Evolutionary conservation across 2,888 invertebrate genomes (phyloP).

Genomic region (Cartodere bifasciata): DNA sequence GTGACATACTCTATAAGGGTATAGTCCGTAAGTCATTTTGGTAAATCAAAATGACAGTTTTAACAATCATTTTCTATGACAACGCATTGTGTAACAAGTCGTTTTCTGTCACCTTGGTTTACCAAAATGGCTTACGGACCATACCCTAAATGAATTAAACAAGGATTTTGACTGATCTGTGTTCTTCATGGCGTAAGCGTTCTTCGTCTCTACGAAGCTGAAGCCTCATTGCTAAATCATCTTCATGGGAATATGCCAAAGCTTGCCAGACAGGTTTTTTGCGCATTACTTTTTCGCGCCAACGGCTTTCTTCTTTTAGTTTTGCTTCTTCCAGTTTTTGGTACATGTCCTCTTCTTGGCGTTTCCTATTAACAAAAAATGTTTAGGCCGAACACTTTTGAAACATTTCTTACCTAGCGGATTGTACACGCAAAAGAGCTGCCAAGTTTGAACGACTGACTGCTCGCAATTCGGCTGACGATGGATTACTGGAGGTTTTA

Average conservation of each 20-base stretch:
- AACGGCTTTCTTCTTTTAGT: conserved; percentile 42
- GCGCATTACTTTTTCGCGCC: conserved; percentile 47
- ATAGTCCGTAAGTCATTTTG: too few relatives aligned
- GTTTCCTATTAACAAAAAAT: conserved; percentile 33
- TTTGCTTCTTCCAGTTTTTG: conserved; percentile 46
- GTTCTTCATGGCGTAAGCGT: conserved; percentile 51
- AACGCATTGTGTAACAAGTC: too few relatives aligned
- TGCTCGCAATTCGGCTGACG: conserved; percentile 34
- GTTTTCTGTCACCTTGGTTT: too few relatives aligned
- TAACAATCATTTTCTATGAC: too few relatives aligned
- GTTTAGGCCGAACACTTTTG: neutral
- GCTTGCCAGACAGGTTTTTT: conserved; percentile 59
- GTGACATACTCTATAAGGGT: too few relatives aligned
- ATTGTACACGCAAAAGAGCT: conserved; percentile 50
- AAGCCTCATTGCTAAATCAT: conserved; percentile 53
- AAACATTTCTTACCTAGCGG: conserved; percentile 36
- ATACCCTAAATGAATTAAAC: too few relatives aligned
- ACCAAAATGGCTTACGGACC: too few relatives aligned
- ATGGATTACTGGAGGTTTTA: conserved; percentile 25
- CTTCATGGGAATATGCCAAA: conserved; percentile 50
- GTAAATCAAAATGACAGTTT: too few relatives aligned
- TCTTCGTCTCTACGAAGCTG: conserved; percentile 57
- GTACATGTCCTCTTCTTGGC: conserved; percentile 49
- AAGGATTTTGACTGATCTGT: too few relatives aligned
- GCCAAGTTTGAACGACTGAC: conserved; percentile 52